Conservation (phyloP, 2,113 vertebrate genomes). For the Ellobius talpinus region DNA sequence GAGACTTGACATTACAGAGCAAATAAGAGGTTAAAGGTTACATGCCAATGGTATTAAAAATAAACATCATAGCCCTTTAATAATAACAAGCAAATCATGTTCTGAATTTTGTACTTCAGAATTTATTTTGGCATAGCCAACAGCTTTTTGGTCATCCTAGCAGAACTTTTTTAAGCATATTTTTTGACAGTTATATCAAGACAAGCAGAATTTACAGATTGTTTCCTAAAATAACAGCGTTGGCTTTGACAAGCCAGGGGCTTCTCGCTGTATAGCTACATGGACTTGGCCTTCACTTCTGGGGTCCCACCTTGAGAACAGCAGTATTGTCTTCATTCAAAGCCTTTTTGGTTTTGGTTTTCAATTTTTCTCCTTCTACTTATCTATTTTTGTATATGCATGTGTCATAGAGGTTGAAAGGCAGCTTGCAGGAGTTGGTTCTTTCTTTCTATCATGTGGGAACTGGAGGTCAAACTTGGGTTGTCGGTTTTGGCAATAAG, state of each 20-base stretch:
- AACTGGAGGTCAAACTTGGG: too few relatives aligned
- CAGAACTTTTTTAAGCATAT: not conserved
- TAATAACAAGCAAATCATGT: constrained; percentile 68
- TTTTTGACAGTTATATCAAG: constrained; percentile 18
- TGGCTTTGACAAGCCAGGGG: not conserved
- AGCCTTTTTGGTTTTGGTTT: not conserved
- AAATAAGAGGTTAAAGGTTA: constrained; percentile 71
- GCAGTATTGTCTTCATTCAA: not conserved
- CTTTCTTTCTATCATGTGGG: not conserved
- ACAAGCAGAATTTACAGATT: not conserved
- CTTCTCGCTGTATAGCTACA: too few relatives aligned
- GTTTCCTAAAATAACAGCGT: not conserved
- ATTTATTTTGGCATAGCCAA: constrained; percentile 68
- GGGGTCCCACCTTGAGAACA: not conserved
- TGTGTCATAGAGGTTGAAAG: not conserved
- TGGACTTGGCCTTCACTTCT: not conserved
- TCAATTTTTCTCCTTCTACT: not conserved
- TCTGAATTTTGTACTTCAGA: constrained; percentile 68
- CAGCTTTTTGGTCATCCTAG: constrained; percentile 44
- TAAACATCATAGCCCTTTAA: constrained; percentile 60
- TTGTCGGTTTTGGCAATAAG: not conserved
- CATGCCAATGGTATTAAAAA: constrained; percentile 74
- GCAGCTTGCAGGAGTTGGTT: not conserved
- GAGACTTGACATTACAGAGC: constrained; percentile 66
- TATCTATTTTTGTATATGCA: not conserved